Conservation (phyloP, 2,797 vertebrate species). For the Anguilla megastoma region DNA sequence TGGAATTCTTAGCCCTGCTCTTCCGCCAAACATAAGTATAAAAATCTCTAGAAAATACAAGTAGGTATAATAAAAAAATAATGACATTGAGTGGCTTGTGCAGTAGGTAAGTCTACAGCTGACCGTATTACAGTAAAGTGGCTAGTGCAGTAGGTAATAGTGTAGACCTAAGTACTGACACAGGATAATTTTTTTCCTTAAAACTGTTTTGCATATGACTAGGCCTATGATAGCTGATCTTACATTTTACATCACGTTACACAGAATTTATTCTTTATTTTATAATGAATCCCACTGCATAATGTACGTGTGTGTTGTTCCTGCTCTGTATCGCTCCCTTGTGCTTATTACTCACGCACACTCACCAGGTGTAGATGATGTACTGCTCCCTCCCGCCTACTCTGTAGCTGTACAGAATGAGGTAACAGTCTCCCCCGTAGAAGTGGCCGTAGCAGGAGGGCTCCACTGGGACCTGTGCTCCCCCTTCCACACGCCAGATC, state of each 20-base stretch:
- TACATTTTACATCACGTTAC: background rate
- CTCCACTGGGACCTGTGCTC: conserved; percentile 60
- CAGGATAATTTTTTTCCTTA: background rate
- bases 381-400: conserved; percentile 52
- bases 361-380: conserved; percentile 78
- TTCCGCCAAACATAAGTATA: background rate
- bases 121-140: too few relatives aligned
- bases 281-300: background rate
- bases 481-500: conserved; percentile 75
- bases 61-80: background rate
- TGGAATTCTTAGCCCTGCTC: background rate
- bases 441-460: conserved; percentile 67
- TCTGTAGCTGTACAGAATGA: conserved; percentile 72
- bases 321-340: background rate
- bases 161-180: background rate
- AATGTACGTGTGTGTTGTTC: background rate
- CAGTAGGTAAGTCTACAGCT: background rate
- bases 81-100: too few relatives aligned
- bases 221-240: background rate
- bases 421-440: conserved; percentile 78
- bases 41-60: background rate
- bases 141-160: background rate
- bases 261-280: background rate
- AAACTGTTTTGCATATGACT: background rate
- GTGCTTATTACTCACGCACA: conserved; percentile 18